Percentiles rank a stretch among this genome's conserved stretches.
These are phyloP conservation scores for Nyctereutes procyonoides DNA, from an alignment of 2,113 vertebrate species.

Conservation along the genomic window DNA sequence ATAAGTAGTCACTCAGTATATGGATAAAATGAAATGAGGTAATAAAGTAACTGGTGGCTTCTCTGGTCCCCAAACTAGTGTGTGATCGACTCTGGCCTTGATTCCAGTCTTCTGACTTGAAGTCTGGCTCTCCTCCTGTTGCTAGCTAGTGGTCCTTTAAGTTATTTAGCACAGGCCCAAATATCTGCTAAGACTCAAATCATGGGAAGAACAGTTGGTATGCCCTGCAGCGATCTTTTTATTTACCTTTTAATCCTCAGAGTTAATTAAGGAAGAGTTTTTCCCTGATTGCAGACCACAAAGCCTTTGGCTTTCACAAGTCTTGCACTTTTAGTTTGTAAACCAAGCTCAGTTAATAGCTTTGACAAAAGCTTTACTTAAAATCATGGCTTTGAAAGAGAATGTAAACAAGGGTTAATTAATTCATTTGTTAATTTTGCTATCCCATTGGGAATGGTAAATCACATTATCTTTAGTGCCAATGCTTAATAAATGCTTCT, in stretches of 20 bases:
- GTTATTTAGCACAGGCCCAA: constrained; percentile 53
- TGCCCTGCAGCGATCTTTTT: constrained; percentile 66
- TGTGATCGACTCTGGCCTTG: not conserved
- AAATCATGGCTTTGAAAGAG: constrained; percentile 74
- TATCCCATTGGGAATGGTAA: constrained; percentile 65
- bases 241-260: constrained; percentile 68
- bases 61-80: not conserved
- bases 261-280: constrained; percentile 75
- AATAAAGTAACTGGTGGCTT: not conserved
- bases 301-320: constrained; percentile 67
- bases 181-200: constrained; percentile 60
- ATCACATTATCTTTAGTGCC: constrained; percentile 61
- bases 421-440: constrained; percentile 80
- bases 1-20: not conserved
- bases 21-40: not conserved
- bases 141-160: not conserved
- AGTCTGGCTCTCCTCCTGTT: constrained; percentile 20
- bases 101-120: constrained; percentile 36
- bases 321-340: constrained; percentile 75
- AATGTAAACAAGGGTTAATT: constrained; percentile 80
- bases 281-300: constrained; percentile 45
- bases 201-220: constrained; percentile 62
- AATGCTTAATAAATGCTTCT: constrained; percentile 52
- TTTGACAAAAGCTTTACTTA: constrained; percentile 77
- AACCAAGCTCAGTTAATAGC: constrained; percentile 77